These are phyloP conservation scores for Andrena dorsata DNA, from an alignment of 2,888 invertebrate species.

Conservation along the genomic window DNA sequence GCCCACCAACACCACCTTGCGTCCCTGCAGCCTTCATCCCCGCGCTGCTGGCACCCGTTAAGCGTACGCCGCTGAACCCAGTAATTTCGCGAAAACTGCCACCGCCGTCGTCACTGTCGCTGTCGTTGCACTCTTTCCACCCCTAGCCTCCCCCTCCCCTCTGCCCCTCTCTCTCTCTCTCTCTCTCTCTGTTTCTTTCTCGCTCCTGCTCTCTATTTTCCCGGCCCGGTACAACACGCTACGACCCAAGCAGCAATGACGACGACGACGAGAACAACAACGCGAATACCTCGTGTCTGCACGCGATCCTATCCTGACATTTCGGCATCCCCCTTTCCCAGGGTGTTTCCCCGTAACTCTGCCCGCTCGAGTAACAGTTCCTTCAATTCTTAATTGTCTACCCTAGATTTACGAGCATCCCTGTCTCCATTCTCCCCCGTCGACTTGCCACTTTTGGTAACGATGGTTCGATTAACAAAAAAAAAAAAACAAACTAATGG, in stretches of 20 bases:
- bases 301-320: constrained; percentile 65
- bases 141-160: background rate
- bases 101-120: constrained; percentile 60
- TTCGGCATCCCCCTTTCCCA: constrained; percentile 50
- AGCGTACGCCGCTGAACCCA: constrained; percentile 56
- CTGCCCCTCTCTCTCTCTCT: constrained; percentile 26
- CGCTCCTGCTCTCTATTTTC: constrained; percentile 15
- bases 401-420: constrained; percentile 36
- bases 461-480: constrained; percentile 6
- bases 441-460: background rate
- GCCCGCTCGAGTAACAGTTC: constrained; percentile 20
- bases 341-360: constrained; percentile 16
- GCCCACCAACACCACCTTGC: constrained; percentile 32
- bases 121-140: constrained; percentile 42
- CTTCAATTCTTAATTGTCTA: constrained; percentile 57
- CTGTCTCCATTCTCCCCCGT: background rate
- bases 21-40: constrained; percentile 36
- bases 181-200: constrained; percentile 32
- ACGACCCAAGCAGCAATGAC: constrained; percentile 33
- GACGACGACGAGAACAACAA: constrained; percentile 39
- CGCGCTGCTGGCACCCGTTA: constrained; percentile 50
- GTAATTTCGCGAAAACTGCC: constrained; percentile 73
- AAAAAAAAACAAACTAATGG: background rate
- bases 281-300: constrained; percentile 66
- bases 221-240: constrained; percentile 25